Base-by-base conservation (phyloP, 1,140 invertebrate genomes). In the Zaprionus tsacasi region DNA sequence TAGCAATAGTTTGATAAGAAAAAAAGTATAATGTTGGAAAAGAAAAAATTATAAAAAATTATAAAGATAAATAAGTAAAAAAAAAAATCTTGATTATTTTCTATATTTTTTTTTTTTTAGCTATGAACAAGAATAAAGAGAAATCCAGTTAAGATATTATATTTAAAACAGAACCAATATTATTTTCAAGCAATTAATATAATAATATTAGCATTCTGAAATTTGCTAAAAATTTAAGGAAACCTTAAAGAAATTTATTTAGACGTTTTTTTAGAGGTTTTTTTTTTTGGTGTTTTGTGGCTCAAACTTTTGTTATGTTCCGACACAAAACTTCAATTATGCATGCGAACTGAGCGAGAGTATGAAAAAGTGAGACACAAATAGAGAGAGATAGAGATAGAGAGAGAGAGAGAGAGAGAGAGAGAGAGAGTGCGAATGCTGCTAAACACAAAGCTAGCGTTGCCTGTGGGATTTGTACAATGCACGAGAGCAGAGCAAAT, bases 271-370 rank as follows among this genome's bases (percentile, higher is more conserved):
- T 40, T 30, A 13, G 3, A 25, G 0, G 3, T 30, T 30, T 35
- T 13, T 33, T 6, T 3, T 55, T 33, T 55, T 6, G n/a, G 2
- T 33, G 5, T 6, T n/a, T 7, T 33, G 5, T 55, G 52, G 27
- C 25, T 7, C n/a, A 55, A 55, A n/a, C 25, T 17, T 68, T 13
- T 15, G n/a, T 15, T 11, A 25, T 68, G 21, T 3, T 45, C 48
- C 15, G 21, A 70, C 72, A 55, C 27, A 64, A 30, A 61, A 71
- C 50, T 71, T 78, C 68, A 79, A 79, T 78, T 78, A 78, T 79
- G 75, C 68, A 79, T 71, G n/a, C 38, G 36, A 65, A 55, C 36
- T 45, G 10, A 68, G 40, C 13, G 3, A 10, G 35, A 43, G 3
- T 11, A 15, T 48, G 15, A 48, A 21, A 21, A 2, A 21, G 21